A percentile compares a stretch with the other conserved stretches of the same genome.
phyloP scores from a whole-genome alignment of 2,113 vertebrate genomes.

The Delphinus delphis region DNA sequence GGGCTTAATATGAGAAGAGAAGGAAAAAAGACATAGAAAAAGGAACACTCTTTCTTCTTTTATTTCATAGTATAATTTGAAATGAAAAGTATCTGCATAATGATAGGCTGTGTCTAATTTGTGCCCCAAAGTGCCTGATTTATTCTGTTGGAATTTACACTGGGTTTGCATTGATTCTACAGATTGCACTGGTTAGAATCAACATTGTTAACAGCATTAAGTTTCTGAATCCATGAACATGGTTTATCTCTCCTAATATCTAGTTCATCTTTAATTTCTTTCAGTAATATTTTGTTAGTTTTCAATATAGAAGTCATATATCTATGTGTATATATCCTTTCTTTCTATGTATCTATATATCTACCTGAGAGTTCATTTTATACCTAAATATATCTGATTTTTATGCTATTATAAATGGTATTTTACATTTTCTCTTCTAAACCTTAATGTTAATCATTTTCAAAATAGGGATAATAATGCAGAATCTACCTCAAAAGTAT shows the following conservation, averaged over 20 bases:
- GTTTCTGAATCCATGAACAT: not conserved
- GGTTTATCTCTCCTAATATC: not conserved
- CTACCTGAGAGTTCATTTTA: not conserved
- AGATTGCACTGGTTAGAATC: not conserved
- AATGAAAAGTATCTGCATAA: not conserved
- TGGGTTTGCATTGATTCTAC: not conserved
- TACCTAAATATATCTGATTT: not conserved
- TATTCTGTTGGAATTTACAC: slow-evolving; percentile 15
- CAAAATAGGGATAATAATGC: not conserved
- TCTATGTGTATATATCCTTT: not conserved
- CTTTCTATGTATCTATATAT: not conserved
- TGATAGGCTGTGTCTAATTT: not conserved
- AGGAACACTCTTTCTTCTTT: not conserved
- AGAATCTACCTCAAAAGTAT: not conserved
- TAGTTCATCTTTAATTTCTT: not conserved
- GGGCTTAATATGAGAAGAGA: not conserved
- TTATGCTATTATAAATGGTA: not conserved
- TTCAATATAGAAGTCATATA: not conserved
- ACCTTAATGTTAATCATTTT: not conserved
- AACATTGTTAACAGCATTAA: not conserved
- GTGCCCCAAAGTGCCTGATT: not conserved
- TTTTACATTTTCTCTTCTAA: not conserved
- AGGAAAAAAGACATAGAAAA: not conserved
- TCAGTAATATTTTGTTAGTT: not conserved
- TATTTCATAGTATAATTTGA: not conserved